Evolutionary conservation across 2,888 invertebrate genomes (phyloP).

Genomic region (Erannis defoliaria): DNA sequence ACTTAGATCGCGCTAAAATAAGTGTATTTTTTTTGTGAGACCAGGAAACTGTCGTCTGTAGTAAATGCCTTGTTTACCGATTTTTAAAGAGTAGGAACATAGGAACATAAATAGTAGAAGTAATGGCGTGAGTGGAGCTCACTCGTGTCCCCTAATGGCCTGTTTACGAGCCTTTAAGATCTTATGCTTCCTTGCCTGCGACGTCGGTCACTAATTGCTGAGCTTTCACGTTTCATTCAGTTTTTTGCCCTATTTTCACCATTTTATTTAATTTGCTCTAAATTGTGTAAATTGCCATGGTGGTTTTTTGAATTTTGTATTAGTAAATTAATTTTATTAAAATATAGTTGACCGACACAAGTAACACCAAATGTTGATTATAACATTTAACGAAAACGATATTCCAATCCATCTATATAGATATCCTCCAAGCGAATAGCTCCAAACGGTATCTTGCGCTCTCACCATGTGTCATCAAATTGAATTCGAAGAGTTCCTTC

Average conservation of each 20-base stretch:
- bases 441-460: not conserved
- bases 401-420: not conserved
- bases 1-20: no score
- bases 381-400: no score
- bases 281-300: not conserved
- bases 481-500: constrained; percentile 54
- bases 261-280: not conserved
- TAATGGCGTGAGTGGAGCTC: constrained; percentile 36
- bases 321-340: no score
- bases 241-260: not conserved
- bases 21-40: no score
- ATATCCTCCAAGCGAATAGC: not conserved
- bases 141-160: constrained; percentile 47
- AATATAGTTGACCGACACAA: no score
- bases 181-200: not conserved
- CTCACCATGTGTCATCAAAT: constrained; percentile 41
- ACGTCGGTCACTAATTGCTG: constrained; percentile 3
- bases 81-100: no score
- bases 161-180: constrained; percentile 50
- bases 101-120: no score
- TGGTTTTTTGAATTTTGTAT: not conserved
- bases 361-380: no score
- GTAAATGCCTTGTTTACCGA: no score
- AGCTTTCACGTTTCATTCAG: not conserved
- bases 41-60: no score